Conservation (phyloP, 23 tunicate species). For the Diplosoma virens region DNA sequence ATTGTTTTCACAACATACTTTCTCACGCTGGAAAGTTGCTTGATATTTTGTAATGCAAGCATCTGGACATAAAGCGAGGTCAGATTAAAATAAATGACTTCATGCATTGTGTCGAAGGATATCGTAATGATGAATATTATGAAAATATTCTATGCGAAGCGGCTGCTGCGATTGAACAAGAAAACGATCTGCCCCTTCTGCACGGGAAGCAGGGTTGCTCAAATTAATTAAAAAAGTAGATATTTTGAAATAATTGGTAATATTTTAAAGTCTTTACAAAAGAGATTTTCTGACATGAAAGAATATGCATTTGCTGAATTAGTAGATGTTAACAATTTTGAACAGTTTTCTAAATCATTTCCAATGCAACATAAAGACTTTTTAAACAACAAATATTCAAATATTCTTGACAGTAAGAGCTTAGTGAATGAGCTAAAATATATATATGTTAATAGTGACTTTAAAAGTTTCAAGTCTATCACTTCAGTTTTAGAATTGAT, state of each 20-base stretch:
- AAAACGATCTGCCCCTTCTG: constrained; percentile 3
- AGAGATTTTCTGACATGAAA: constrained; percentile 12
- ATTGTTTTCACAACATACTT: not conserved
- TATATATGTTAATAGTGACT: not conserved
- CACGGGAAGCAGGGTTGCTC: not conserved
- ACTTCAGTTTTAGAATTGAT: constrained; percentile 8
- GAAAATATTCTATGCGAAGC: constrained; percentile 1
- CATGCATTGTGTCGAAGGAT: not conserved
- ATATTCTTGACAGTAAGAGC: not conserved
- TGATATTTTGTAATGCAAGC: constrained; percentile 18
- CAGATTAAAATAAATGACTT: too few relatives aligned
- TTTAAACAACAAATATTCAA: not conserved
- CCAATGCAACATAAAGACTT: not conserved
- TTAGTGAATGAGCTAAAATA: not conserved
- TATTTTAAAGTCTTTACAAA: not conserved
- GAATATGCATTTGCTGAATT: constrained; percentile 11
- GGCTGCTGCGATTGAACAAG: not conserved
- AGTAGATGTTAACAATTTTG: not conserved
- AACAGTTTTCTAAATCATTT: too few relatives aligned
- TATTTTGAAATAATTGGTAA: not conserved
- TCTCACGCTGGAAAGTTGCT: not conserved
- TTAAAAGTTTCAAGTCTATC: not conserved
- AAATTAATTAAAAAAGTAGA: not conserved
- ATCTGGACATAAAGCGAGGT: constrained; percentile 12
- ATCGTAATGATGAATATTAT: not conserved